Evolutionary conservation across 2,113 vertebrate genomes (phyloP).

Genomic region (Taxidea taxus): DNA sequence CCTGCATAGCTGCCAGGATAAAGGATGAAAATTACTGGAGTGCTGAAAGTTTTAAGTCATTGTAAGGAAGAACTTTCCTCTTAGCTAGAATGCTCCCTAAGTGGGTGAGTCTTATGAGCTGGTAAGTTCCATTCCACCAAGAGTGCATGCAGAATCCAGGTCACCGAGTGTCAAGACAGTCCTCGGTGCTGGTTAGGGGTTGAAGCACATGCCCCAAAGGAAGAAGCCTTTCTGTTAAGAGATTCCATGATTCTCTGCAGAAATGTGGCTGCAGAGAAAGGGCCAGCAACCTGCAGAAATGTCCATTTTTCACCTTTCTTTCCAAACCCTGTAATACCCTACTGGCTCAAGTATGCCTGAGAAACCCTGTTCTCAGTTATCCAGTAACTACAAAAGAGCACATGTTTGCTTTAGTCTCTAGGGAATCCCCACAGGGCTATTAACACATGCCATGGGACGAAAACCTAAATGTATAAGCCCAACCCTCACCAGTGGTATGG

Average conservation of each 20-base stretch:
- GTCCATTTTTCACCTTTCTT: neutral
- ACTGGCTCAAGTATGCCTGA: neutral
- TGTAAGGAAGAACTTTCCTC: neutral
- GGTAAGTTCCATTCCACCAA: neutral
- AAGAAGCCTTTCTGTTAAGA: neutral
- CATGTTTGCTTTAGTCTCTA: neutral
- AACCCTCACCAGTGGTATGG: neutral
- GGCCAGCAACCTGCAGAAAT: neutral
- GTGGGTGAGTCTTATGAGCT: neutral
- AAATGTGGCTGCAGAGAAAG: neutral
- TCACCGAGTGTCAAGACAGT: neutral
- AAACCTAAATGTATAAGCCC: neutral
- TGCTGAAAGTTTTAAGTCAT: neutral
- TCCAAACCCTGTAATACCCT: neutral
- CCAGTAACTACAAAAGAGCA: neutral
- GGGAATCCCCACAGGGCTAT: neutral
- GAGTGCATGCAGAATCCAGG: neutral
- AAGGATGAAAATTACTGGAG: neutral
- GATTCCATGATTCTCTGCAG: neutral
- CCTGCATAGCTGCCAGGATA: neutral
- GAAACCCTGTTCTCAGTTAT: neutral
- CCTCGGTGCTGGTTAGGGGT: neutral
- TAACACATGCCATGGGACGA: neutral
- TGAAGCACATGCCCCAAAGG: neutral
- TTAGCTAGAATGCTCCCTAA: neutral